A percentile compares a stretch with the other conserved stretches of the same genome.
These are phyloP conservation scores for Styela plicata DNA, from an alignment of 23 tunicate species.

Conservation along the genomic window DNA sequence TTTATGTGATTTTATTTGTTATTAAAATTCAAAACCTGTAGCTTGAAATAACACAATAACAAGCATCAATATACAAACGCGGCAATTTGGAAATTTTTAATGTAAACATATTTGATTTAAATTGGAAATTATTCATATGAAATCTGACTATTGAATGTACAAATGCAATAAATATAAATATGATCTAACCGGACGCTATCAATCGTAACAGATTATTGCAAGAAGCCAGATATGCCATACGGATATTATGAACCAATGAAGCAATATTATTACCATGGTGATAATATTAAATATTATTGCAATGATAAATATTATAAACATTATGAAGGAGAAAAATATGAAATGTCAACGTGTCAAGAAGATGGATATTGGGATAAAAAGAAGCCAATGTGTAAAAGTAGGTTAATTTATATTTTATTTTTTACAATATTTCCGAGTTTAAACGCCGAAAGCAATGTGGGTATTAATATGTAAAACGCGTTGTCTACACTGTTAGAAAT, in stretches of 20 bases:
- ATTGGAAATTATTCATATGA: not conserved
- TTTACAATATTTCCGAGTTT: not conserved
- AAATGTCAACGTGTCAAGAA: constrained; percentile 5
- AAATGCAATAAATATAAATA: too few species aligned
- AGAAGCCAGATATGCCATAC: not conserved
- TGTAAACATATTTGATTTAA: not conserved
- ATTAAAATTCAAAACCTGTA: too few species aligned
- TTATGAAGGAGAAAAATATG: constrained; percentile 23
- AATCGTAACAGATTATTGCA: constrained; percentile 11
- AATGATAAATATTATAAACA: constrained; percentile 21
- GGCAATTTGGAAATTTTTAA: not conserved
- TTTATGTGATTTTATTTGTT: too few species aligned
- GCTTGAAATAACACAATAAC: too few species aligned
- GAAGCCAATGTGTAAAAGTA: constrained; percentile 26
- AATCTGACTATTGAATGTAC: too few species aligned
- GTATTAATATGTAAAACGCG: too few species aligned
- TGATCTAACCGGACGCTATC: not conserved
- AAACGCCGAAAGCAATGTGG: too few species aligned
- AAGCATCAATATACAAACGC: too few species aligned
- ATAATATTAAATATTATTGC: constrained; percentile 1
- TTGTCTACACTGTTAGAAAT: too few species aligned
- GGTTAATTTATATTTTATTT: not conserved
- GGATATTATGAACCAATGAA: constrained; percentile 17
- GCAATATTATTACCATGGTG: constrained; percentile 8
- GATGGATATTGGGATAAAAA: constrained; percentile 24